phyloP scores from a whole-genome alignment of 2,113 vertebrate genomes.

The Notarius quadriscutis region DNA sequence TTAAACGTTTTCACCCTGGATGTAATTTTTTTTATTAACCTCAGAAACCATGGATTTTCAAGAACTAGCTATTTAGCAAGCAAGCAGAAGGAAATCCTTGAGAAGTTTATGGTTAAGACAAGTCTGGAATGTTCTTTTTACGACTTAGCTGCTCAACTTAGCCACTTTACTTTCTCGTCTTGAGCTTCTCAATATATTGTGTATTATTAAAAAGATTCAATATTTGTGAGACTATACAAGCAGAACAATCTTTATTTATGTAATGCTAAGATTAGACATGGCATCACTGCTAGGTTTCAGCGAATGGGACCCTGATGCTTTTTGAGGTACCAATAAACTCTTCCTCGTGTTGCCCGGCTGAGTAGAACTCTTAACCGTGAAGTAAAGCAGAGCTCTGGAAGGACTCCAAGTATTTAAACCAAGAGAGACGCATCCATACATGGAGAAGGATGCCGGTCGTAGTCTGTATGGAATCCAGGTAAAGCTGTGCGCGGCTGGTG shows the following conservation, averaged over 20 bases:
- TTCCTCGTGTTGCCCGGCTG: neutral
- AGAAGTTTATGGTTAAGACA: neutral
- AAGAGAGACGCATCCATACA: neutral
- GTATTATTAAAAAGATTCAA: neutral
- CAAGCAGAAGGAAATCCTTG: neutral
- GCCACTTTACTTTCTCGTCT: neutral
- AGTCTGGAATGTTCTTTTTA: neutral
- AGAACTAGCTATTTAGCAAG: neutral
- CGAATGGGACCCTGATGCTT: neutral
- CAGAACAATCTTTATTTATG: neutral
- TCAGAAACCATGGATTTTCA: neutral
- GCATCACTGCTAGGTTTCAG: no score
- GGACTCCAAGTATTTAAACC: neutral
- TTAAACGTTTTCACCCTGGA: neutral
- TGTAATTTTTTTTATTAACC: neutral
- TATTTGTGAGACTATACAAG: neutral
- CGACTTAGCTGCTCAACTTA: neutral
- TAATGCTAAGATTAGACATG: neutral
- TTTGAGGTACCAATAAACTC: neutral
- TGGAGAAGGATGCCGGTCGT: neutral
- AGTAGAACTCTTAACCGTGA: neutral
- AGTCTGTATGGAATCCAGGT: neutral
- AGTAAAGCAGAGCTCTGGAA: conserved; percentile 1
- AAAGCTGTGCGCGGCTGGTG: neutral
- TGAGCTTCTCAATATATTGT: neutral